Evolutionary conservation across 1,140 invertebrate genomes (phyloP), one percentile per base, ranked within the genome.

Genomic region (Eulimnadia texana): DNA sequence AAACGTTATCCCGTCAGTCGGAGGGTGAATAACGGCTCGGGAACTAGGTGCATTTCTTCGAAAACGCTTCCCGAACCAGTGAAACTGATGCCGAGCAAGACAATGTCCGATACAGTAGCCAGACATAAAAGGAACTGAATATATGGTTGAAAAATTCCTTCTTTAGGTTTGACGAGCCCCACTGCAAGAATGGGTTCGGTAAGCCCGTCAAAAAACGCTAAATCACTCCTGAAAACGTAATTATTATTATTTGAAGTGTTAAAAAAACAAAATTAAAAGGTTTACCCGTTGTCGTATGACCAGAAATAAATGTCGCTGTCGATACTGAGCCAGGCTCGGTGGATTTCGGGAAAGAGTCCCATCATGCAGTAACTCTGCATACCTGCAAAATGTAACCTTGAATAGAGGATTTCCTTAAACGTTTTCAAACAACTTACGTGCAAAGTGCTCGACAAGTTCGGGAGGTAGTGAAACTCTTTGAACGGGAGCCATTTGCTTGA

Each of bases 291-390:
- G 74, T 93, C 88, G 77, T 90, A 96, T 50, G 87, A 86, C 93
- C 93, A 97, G 1, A 98, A 80, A 78, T 96, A 99, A 66, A 99
- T 90, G 76, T 97, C 92, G 69, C 89, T 96, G 70, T 99, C 96
- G 69, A 99, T 92, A 24, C 93, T 91, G 20, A 99, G 73, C 93
- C 94, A 99, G 0, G 94, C 94, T 70, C 95, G 79, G 25, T 84
- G 86, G 66, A 99, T 95, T 72, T 95, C 92, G 61, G 93, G 86
- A 76, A 98, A 96, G 3, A 98, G 73, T 3, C 95, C 95, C 88
- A 97, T 96, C 74, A 89, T 83, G 71, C 90, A 95, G 70, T 94
- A 90, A 67, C 86, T 92, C 74, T 94, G 90, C 77, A 93, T 85
- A 78, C 89, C 88, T 91, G 68, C 63, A 62, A 42, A 42, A 47